Base-by-base conservation (phyloP, 2,888 invertebrate genomes). In the Plebejus argus region DNA sequence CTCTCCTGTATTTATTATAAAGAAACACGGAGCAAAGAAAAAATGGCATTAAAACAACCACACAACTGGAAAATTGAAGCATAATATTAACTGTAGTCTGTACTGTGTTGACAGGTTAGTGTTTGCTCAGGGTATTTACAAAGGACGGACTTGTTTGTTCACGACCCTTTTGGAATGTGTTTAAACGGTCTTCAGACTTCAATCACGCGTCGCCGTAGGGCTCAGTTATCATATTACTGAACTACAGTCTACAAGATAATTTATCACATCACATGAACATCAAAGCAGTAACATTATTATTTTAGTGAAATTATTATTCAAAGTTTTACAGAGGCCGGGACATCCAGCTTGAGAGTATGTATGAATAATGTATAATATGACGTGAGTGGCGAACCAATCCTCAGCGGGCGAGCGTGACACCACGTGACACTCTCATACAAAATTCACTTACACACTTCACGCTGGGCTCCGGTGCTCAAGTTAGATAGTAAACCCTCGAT, bases 301-400 rank as follows among this genome's bases (percentile, higher is more conserved):
- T 53, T 18, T 53, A 18, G 53, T 18, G 1, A 18, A 53, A 49
- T 49, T 8, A n/a, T 20, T 23, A 61, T 3, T 1, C 1, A 61
- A 61, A 20, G 20, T 61, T 61, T 61, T 1, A 61, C 12, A 61
- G 61, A 61, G 23, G 61, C 23, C 4, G 20, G 12, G 8, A 58
- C 20, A 23, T 23, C 12, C 23, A 12, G 23, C 23, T 20, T 23
- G 61, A 20, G 23, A 12, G 23, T 61, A 23, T 23, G 23, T 20
- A 61, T 61, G 61, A 61, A 23, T 61, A 61, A 61, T 61, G 61
- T 23, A n/a, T n/a, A n/a, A 61, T 61, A 61, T 61, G 61, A 61
- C 61, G 23, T 20, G 61, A 61, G 23, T 61, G 61, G 61, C 23
- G 23, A 61, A 12, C 61, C 61, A 61, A 61, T 23, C 23, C 23